phyloP scores from a whole-genome alignment of 2,113 vertebrate genomes.

The Atrichornis clamosus region DNA sequence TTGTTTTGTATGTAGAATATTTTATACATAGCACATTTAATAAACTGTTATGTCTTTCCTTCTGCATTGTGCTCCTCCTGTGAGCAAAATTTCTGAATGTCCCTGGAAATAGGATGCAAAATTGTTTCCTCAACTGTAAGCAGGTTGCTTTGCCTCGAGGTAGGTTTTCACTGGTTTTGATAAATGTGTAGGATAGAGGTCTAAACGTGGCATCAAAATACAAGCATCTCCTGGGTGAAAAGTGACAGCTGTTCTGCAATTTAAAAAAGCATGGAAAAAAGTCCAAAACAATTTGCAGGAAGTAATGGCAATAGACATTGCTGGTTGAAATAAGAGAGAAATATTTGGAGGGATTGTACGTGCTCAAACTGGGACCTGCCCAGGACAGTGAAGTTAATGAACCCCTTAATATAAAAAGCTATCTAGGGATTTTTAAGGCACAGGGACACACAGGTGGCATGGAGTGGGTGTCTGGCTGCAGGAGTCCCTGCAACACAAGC shows the following conservation, averaged over 20 bases:
- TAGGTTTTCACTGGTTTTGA: neutral
- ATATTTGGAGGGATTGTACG: neutral
- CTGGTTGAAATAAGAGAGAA: neutral
- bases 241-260: neutral
- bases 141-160: neutral
- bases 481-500: fast-evolving
- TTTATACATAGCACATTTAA: neutral
- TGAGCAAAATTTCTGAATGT: neutral
- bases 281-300: neutral
- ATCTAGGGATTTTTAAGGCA: neutral
- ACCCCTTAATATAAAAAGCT: neutral
- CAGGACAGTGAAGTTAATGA: neutral
- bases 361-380: neutral
- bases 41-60: neutral
- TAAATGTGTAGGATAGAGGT: neutral
- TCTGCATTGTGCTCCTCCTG: neutral
- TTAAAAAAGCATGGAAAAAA: neutral
- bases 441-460: fast-evolving
- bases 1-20: neutral
- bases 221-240: neutral
- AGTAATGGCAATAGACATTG: neutral
- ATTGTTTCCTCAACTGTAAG: neutral
- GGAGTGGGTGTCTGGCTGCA: neutral
- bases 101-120: neutral
- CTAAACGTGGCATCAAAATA: neutral